Base-by-base conservation (phyloP, 2,888 invertebrate genomes). In the Tetheella fluctuosa region DNA sequence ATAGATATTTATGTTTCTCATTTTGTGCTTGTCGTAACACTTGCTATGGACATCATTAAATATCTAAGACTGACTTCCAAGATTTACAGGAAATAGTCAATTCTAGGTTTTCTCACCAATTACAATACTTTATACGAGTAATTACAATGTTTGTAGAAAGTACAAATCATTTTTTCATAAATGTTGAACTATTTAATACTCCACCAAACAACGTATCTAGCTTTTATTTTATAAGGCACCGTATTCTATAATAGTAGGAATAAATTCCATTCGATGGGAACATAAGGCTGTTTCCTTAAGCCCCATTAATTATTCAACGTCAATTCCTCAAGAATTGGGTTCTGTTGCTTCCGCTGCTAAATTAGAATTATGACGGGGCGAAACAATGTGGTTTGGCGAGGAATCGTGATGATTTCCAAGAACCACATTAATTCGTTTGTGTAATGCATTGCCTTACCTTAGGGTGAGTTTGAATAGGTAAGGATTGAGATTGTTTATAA, bases 251-350 rank as follows among this genome's bases (percentile, higher is more conserved):
- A 20, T 48, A 48, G 20, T 48, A 7, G 20, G 17, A 48, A 48
- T 20, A 17, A 48, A 48, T 10, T 48, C 48, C 20, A 23, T 56
- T 56, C 57, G 58, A 34, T 30, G 42, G 30, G 52, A 53, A 53
- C 53, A 57, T 58, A 53, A 54, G 54, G 54, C 54, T 34, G 52
- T 58, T 61, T 63, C 74, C 74, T 70, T 67, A 68, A 71, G 70
- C 37, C 66, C 76, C 78, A 85, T 90, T 85, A 84, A 86, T 89
- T 86, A 89, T 88, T 88, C 87, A 86, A 79, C 75, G 77, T 78
- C 79, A 80, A 86, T 84, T 86, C 81, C 73, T 70, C 72, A 70
- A 68, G 79, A 84, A 84, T 81, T 70, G 70, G 79, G 70, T 48
- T 48, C 10, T 20, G 67, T 59, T 68, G 73, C 77, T 74, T 71